phyloP scores from a whole-genome alignment of 1,140 invertebrate genomes.

The Rhagoletis pomonella region DNA sequence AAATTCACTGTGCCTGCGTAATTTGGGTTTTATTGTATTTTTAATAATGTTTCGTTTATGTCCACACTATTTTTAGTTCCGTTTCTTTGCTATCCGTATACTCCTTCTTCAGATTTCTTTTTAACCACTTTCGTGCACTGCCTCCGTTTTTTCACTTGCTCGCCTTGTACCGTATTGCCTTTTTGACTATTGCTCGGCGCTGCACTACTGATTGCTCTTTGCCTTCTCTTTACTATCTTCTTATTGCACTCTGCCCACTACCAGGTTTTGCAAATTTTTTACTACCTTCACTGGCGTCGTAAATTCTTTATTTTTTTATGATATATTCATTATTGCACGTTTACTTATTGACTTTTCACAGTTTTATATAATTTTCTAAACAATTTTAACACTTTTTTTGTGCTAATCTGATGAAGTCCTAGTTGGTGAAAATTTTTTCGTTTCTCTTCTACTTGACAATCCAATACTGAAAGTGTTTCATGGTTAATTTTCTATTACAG shows the following conservation, averaged over 20 bases:
- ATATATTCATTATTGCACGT: conserved; percentile 6
- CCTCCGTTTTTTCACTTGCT: conserved; percentile 36
- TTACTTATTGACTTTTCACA: neutral
- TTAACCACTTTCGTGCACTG: conserved; percentile 32
- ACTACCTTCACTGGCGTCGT: neutral
- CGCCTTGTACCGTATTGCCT: conserved; percentile 43
- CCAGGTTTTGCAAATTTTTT: conserved; percentile 17
- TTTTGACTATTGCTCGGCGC: conserved; percentile 22
- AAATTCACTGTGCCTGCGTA: conserved; percentile 37
- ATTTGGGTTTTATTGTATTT: conserved; percentile 42
- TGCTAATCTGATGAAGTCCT: conserved; percentile 29
- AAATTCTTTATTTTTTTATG: neutral
- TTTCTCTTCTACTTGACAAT: conserved; percentile 48
- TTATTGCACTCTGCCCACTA: conserved; percentile 44
- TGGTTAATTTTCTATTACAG: neutral
- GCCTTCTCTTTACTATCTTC: conserved; percentile 27
- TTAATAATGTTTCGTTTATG: conserved; percentile 10
- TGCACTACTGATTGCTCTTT: conserved; percentile 32
- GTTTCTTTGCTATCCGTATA: conserved; percentile 28
- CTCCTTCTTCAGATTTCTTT: conserved; percentile 6
- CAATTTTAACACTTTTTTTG: conserved; percentile 2
- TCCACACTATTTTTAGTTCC: conserved; percentile 34
- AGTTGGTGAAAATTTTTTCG: conserved; percentile 45
- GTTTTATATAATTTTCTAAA: conserved; percentile 49
- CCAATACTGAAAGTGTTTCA: conserved; percentile 2